A percentile compares a stretch with the other conserved stretches of the same genome.
Conservation (phyloP, 1,140 invertebrate species). For the Lutraria rhynchaena region DNA sequence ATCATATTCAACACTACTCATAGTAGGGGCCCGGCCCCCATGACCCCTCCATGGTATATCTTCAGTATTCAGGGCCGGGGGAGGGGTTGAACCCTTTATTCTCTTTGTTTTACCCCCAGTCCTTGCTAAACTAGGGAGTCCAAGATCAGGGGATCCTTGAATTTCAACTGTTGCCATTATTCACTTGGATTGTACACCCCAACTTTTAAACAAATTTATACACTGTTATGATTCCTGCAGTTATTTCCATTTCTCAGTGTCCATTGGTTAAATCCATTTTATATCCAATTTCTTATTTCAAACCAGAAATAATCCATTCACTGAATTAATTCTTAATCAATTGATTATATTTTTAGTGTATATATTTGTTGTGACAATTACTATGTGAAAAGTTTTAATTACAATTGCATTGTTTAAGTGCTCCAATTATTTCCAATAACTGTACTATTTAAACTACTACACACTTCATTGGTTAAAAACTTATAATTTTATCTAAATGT, state of each 20-base stretch:
- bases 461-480: too few relatives aligned
- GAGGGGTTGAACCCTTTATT: conserved; percentile 1
- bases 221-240: too few relatives aligned
- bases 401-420: too few relatives aligned
- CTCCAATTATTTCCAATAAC: too few relatives aligned
- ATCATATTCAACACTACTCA: conserved; percentile 76
- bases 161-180: conserved; percentile 46
- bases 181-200: neutral
- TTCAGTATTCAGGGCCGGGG: conserved; percentile 33
- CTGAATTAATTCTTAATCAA: neutral
- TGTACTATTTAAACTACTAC: too few relatives aligned
- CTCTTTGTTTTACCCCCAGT: conserved; percentile 4
- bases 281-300: neutral
- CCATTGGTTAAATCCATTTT: neutral
- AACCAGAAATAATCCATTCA: neutral
- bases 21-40: conserved; percentile 72
- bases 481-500: too few relatives aligned
- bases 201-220: neutral
- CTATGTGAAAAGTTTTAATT: too few relatives aligned
- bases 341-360: neutral
- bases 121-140: conserved; percentile 35
- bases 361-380: too few relatives aligned
- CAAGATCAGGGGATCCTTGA: neutral
- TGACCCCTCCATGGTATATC: conserved; percentile 71
- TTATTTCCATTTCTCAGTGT: too few relatives aligned